Evolutionary conservation across 1,140 invertebrate species (phyloP).

Genomic region (Pomacea maculata): DNA sequence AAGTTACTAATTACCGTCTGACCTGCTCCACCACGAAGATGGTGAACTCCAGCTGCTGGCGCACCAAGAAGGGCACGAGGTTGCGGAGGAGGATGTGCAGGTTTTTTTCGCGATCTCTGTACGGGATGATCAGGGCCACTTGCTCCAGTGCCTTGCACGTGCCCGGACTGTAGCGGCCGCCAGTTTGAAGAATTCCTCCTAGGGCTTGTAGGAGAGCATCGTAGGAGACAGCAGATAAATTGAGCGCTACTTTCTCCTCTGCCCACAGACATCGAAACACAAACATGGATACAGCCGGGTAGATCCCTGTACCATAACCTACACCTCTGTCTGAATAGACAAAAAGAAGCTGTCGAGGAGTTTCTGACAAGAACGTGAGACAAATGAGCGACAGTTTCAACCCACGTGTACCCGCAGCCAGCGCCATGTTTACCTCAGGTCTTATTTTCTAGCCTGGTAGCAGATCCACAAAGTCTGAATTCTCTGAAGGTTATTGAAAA

Average conservation of each 20-base stretch:
- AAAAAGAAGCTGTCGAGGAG: too few species aligned
- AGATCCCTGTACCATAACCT: neutral
- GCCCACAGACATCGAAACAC: neutral
- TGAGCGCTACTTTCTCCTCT: neutral
- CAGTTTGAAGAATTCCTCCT: constrained; percentile 15
- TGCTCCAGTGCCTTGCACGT: constrained; percentile 36
- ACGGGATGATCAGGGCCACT: constrained; percentile 51
- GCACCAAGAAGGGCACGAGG: constrained; percentile 44
- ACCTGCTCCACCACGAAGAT: constrained; percentile 50
- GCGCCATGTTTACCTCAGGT: too few species aligned
- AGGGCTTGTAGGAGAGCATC: neutral
- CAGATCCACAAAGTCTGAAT: neutral
- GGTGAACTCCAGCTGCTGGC: constrained; percentile 48
- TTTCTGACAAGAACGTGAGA: too few species aligned
- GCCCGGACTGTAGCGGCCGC: constrained; percentile 43
- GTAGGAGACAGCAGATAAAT: neutral
- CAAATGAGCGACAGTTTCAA: too few species aligned
- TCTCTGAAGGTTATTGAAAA: neutral
- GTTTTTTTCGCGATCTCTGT: constrained; percentile 44
- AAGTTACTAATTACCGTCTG: neutral
- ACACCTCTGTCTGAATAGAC: neutral
- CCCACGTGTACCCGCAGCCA: too few species aligned
- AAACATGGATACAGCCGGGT: neutral
- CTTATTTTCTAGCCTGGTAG: too few species aligned
- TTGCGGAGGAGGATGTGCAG: constrained; percentile 46